Conservation (phyloP, 2,888 invertebrate species). For the Tolmerus cingulatus region DNA sequence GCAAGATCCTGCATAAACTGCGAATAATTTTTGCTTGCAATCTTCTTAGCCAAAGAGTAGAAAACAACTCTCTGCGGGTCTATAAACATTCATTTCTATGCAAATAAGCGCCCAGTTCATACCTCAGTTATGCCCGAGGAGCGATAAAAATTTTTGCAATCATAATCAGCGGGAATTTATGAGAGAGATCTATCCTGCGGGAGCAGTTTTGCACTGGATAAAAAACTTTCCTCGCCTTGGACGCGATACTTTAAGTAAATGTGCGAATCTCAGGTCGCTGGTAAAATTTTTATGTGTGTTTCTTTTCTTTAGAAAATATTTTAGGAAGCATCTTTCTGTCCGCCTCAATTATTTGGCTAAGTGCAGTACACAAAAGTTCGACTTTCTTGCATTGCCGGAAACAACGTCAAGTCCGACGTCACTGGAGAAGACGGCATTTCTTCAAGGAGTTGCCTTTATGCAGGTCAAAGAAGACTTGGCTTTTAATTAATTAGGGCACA, state of each 20-base stretch:
- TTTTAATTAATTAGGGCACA: slow-evolving; percentile 25
- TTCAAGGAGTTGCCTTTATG: background rate
- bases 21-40: slow-evolving; percentile 40
- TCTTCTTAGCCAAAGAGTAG: slow-evolving; percentile 9
- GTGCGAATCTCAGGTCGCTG: background rate
- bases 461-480: background rate
- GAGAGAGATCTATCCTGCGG: slow-evolving; percentile 34
- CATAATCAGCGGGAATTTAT: slow-evolving; percentile 39
- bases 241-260: slow-evolving; percentile 20
- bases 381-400: background rate
- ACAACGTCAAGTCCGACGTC: background rate
- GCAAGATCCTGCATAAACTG: slow-evolving; percentile 32
- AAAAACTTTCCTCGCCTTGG: background rate
- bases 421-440: background rate
- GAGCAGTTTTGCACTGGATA: slow-evolving; percentile 17
- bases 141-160: slow-evolving; percentile 42
- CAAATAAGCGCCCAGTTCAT: slow-evolving; percentile 39
- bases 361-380: background rate
- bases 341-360: background rate
- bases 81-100: slow-evolving; percentile 42
- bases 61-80: slow-evolving; percentile 30
- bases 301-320: background rate
- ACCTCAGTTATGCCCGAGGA: slow-evolving; percentile 31
- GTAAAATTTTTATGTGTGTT: background rate
- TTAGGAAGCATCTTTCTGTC: background rate